These are phyloP conservation scores for Elgaria multicarinata DNA, from an alignment of 2,113 vertebrate genomes.

Conservation along the genomic window DNA sequence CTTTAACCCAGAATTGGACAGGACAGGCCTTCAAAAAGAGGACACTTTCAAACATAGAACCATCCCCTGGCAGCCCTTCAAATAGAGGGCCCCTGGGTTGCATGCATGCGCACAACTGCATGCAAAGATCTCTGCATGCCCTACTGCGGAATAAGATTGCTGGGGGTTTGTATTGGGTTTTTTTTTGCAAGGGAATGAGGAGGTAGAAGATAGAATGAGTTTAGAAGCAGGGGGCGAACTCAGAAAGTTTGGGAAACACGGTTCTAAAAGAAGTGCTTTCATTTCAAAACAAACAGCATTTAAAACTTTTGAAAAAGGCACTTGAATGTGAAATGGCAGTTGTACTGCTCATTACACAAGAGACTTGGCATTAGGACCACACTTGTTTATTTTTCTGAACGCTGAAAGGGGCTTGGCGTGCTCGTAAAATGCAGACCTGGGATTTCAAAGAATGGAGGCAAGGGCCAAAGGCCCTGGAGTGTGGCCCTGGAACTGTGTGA, in stretches of 20 bases:
- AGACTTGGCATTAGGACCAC: background rate
- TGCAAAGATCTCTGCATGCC: background rate
- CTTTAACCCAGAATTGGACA: no score
- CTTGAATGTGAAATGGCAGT: slow-evolving; percentile 14
- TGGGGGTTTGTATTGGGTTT: background rate
- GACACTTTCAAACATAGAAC: no score
- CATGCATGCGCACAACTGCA: background rate
- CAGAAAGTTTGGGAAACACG: background rate
- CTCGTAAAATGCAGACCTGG: background rate
- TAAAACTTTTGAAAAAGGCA: background rate
- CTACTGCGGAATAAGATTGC: background rate
- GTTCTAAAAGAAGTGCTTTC: background rate
- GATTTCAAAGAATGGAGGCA: slow-evolving; percentile 32
- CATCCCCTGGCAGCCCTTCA: no score
- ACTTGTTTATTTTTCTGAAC: slow-evolving; percentile 12
- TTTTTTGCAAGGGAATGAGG: background rate
- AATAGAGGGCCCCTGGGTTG: no score
- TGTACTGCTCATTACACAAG: slow-evolving; percentile 13
- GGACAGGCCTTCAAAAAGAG: no score
- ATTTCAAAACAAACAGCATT: slow-evolving; percentile 8
- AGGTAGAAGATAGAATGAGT: background rate
- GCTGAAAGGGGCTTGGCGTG: background rate
- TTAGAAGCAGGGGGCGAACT: background rate
- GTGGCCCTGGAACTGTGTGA: background rate
- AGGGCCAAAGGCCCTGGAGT: background rate